A percentile compares a stretch with the other conserved stretches of the same genome.
Conservation (phyloP, 2,888 invertebrate genomes). For the Phyllotreta striolata region DNA sequence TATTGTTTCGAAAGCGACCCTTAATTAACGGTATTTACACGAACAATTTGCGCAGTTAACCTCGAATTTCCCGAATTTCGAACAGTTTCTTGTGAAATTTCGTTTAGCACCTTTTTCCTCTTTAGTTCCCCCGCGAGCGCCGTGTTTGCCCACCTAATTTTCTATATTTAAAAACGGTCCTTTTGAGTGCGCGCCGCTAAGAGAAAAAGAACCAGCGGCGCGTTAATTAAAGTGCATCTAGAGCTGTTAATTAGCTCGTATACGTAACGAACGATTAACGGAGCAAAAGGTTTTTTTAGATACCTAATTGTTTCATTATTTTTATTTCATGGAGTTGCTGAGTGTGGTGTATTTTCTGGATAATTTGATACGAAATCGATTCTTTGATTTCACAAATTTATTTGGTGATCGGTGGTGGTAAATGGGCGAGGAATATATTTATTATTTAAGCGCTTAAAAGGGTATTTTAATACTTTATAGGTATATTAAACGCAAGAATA, state of each 20-base stretch:
- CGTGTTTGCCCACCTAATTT: conserved; percentile 47
- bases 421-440: too few species aligned
- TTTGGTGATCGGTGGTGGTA: too few species aligned
- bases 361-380: too few species aligned
- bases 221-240: conserved; percentile 27
- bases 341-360: too few species aligned
- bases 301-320: background rate
- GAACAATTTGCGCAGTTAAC: background rate
- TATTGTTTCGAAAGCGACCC: conserved; percentile 7
- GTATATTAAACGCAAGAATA: too few species aligned
- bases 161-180: conserved; percentile 43
- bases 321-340: too few species aligned
- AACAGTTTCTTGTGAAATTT: conserved; percentile 25
- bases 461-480: too few species aligned
- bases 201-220: conserved; percentile 49
- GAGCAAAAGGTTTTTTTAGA: background rate
- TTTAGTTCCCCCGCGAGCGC: conserved; percentile 1
- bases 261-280: conserved; percentile 13
- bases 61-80: conserved; percentile 8
- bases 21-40: background rate
- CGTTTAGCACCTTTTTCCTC: conserved; percentile 22
- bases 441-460: too few species aligned
- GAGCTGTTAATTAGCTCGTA: conserved; percentile 24
- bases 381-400: too few species aligned
- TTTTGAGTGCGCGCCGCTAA: conserved; percentile 47